phyloP scores from a whole-genome alignment of 1,140 invertebrate genomes.

The Orchesella cincta region DNA sequence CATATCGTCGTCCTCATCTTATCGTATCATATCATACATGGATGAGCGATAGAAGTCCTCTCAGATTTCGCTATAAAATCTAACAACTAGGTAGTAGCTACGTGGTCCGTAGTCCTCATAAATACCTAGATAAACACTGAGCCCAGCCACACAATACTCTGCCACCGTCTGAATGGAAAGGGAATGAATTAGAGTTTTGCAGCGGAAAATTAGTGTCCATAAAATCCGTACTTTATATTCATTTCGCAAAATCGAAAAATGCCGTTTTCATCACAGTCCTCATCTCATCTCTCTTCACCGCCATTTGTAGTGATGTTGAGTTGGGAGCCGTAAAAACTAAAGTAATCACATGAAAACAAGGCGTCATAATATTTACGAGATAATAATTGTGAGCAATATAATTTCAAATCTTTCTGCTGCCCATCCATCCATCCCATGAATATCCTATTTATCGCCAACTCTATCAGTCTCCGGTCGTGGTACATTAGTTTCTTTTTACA shows the following conservation, averaged over 20 bases:
- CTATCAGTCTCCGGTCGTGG: background rate
- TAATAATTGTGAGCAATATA: constrained; percentile 16
- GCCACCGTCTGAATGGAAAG: background rate
- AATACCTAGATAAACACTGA: no score
- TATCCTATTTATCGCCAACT: no score
- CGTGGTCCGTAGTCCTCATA: no score
- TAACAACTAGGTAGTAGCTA: no score
- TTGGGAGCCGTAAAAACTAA: background rate
- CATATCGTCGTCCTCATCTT: no score
- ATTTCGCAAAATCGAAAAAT: background rate
- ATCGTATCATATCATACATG: no score
- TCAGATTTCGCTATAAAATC: no score
- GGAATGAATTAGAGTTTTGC: background rate
- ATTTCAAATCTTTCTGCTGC: constrained; percentile 16
- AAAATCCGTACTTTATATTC: constrained; percentile 1
- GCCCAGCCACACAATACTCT: no score
- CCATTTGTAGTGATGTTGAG: background rate
- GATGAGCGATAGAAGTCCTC: no score
- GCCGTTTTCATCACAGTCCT: background rate
- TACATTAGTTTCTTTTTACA: background rate
- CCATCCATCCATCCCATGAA: no score
- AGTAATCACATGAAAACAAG: background rate
- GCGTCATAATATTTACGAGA: constrained; percentile 26
- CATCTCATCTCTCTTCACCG: background rate
- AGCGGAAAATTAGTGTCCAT: constrained; percentile 18